Conservation (phyloP, 2,888 invertebrate genomes). For the Luperina nickerlii region DNA sequence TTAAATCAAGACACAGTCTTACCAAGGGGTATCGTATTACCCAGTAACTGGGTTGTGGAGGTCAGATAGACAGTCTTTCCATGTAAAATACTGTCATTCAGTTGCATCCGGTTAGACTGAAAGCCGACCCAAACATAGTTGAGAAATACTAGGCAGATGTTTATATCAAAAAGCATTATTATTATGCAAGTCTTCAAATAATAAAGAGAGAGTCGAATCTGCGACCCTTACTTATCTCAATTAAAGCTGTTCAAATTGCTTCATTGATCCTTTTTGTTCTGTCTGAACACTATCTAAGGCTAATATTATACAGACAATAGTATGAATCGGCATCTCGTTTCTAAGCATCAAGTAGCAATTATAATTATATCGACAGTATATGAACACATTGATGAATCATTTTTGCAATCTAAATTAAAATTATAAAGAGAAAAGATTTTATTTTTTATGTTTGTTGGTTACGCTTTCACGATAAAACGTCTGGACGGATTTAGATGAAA, state of each 20-base stretch:
- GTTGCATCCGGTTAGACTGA: neutral
- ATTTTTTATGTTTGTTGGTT: neutral
- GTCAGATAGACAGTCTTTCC: neutral
- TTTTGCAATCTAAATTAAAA: neutral
- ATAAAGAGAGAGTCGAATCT: conserved; percentile 28
- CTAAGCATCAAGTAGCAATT: conserved; percentile 36
- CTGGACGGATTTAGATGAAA: too few species aligned
- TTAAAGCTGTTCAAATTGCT: conserved; percentile 33
- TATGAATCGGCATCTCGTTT: conserved; percentile 30
- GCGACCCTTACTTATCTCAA: conserved; percentile 30
- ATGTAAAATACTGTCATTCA: neutral
- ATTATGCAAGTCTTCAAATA: conserved; percentile 5
- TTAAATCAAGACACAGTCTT: neutral
- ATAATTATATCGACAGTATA: conserved; percentile 22
- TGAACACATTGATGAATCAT: conserved; percentile 30
- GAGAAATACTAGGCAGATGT: neutral
- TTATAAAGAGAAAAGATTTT: neutral
- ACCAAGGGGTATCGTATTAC: neutral
- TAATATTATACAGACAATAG: conserved; percentile 25
- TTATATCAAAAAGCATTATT: neutral
- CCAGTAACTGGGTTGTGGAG: neutral
- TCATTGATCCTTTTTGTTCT: conserved; percentile 26
- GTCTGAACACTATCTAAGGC: conserved; percentile 24
- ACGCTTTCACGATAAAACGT: neutral
- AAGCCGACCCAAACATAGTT: neutral